Evolutionary conservation across 2,888 invertebrate species (phyloP), one percentile per base, ranked within the genome.

Genomic region (Drosophila anomelani): DNA sequence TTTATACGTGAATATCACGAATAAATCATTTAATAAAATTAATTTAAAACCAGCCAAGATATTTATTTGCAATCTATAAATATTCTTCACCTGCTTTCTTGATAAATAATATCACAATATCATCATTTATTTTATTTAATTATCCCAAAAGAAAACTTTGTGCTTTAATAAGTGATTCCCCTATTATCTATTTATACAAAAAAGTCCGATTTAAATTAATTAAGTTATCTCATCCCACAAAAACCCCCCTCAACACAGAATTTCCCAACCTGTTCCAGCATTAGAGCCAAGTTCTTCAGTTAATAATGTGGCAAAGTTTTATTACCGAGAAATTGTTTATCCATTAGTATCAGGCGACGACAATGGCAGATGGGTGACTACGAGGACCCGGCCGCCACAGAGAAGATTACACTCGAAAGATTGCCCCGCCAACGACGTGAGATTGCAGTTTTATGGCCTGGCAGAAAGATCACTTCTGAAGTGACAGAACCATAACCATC

Each of bases 391-490:
- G 12, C 26, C 32, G 46, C 34, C 55, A 20, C 54, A 46, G 39
- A 44, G 61, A 17, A 80, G 83, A 84, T 84, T 84, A 79, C 64
- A 58, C 73, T 81, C 60, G 76, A 85, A 83, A 84, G 84, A 84
- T 84, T 84, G 79, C 36, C 58, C 15, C 41, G 55, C 13, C 73
- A 17, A 34, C 61, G 73, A 85, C 87, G 85, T 85, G 85, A 85
- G 73, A 85, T 85, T 85, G 87, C 85, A 60, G n/a, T 81, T 87
- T 85, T 85, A 85, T 85, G 79, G 76, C 76, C 77, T 76, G 77
- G 75, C 75, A 75, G 58, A 75, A 58, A 67, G 51, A 70, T 62
- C 68, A 75, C 64, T 56, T 43, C 53, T 67, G 63, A 12, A 17
- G 57, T 57, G 66, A 44, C 46, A 49, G 49, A 46, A 15, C 17